Conservation (phyloP, 2,888 invertebrate species). For the Chaitophorus viminalis region DNA sequence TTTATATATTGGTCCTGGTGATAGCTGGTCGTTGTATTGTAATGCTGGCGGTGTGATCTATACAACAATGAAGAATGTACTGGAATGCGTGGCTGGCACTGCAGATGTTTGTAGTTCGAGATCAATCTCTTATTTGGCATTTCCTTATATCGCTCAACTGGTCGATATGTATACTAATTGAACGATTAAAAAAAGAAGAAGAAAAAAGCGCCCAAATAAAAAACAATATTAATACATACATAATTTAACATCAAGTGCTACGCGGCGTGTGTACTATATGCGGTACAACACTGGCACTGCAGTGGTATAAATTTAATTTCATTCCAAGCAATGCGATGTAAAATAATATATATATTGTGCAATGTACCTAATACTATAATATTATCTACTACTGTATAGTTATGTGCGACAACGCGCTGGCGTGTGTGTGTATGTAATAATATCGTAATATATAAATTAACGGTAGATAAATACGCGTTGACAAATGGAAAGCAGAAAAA, state of each 20-base stretch:
- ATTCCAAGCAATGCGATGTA: no score
- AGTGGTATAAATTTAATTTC: no score
- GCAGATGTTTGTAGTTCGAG: constrained; percentile 41
- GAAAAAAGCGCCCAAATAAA: background rate
- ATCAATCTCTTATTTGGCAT: constrained; percentile 46
- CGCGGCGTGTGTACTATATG: no score
- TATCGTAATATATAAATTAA: constrained; percentile 3
- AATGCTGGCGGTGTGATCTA: constrained; percentile 49
- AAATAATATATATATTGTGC: no score
- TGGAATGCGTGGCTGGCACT: constrained; percentile 47
- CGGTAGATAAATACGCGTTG: constrained; percentile 10
- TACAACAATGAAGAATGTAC: constrained; percentile 58
- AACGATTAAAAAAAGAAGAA: constrained; percentile 5
- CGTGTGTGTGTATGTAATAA: background rate
- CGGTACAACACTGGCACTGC: no score
- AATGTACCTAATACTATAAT: no score
- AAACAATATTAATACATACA: no score
- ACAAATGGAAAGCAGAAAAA: background rate
- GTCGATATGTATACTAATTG: constrained; percentile 14
- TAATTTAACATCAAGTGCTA: no score
- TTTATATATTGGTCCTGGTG: constrained; percentile 25
- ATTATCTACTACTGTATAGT: no score
- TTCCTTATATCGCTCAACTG: constrained; percentile 13
- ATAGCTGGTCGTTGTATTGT: constrained; percentile 2
- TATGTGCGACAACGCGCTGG: no score